Evolutionary conservation across 1,140 invertebrate species (phyloP).

Genomic region (Eueides isabella): DNA sequence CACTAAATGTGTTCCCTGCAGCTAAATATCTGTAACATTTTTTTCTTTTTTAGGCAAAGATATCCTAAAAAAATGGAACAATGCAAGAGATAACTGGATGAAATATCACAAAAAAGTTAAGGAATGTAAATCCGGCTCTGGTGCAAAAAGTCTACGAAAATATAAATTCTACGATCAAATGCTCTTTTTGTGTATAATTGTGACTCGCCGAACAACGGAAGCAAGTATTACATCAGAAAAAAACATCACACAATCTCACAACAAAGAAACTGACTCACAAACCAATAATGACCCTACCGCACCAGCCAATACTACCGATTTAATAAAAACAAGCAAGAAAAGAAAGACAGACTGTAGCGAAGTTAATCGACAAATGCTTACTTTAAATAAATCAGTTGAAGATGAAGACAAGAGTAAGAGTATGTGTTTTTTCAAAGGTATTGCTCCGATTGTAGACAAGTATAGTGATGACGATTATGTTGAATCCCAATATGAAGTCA

Average conservation of each 20-base stretch:
- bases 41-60: constrained; percentile 43
- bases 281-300: constrained; percentile 42
- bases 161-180: constrained; percentile 48
- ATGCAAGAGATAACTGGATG: constrained; percentile 44
- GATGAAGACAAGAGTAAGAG: constrained; percentile 50
- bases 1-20: constrained; percentile 51
- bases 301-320: constrained; percentile 41
- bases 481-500: constrained; percentile 49
- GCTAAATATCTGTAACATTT: constrained; percentile 48
- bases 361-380: constrained; percentile 48
- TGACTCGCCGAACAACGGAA: constrained; percentile 36
- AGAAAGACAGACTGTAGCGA: constrained; percentile 44
- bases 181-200: constrained; percentile 40
- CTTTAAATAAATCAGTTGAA: constrained; percentile 48
- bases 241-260: constrained; percentile 44
- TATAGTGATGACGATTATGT: constrained; percentile 50
- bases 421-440: constrained; percentile 54
- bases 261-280: constrained; percentile 45
- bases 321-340: constrained; percentile 43
- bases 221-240: constrained; percentile 32
- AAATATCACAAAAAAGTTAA: constrained; percentile 42
- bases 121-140: constrained; percentile 45
- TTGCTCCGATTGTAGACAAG: constrained; percentile 53
- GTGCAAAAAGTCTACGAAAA: constrained; percentile 47
- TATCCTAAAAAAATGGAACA: constrained; percentile 46